These are phyloP conservation scores for Parauchenoglanis punctatus DNA, from an alignment of 2,797 vertebrate species.

Conservation along the genomic window DNA sequence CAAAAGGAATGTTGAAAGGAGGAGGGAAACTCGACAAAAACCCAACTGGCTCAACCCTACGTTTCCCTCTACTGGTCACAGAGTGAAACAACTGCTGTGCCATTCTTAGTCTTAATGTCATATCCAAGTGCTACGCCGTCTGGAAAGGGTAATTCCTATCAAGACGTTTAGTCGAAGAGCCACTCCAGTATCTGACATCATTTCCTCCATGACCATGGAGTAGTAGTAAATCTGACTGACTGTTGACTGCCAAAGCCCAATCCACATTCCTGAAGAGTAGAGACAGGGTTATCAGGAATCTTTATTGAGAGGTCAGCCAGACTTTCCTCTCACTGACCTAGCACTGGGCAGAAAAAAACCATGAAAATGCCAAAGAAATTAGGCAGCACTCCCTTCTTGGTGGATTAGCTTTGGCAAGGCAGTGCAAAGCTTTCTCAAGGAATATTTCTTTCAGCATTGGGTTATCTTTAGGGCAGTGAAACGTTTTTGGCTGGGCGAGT, in stretches of 20 bases:
- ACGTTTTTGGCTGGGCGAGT: neutral
- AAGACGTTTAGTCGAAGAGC: neutral
- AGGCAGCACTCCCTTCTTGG: constrained; percentile 22
- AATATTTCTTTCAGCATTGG: constrained; percentile 23
- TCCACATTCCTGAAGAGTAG: constrained; percentile 48
- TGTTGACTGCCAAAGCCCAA: constrained; percentile 40
- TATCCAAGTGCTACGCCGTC: neutral
- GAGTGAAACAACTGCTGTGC: neutral
- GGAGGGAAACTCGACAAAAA: constrained; percentile 41
- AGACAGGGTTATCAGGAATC: constrained; percentile 49
- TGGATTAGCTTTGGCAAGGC: constrained; percentile 21
- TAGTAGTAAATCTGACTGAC: constrained; percentile 49
- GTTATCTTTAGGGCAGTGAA: constrained; percentile 6
- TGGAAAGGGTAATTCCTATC: constrained; percentile 8
- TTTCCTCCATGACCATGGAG: constrained; percentile 37
- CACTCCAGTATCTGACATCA: constrained; percentile 41
- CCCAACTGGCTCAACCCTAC: constrained; percentile 64
- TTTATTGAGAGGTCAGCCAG: constrained; percentile 53
- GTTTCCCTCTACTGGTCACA: constrained; percentile 79
- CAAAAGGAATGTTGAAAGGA: constrained; percentile 63
- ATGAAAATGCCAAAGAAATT: constrained; percentile 40
- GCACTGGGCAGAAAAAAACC: constrained; percentile 18
- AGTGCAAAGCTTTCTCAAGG: constrained; percentile 19
- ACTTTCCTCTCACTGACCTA: constrained; percentile 37
- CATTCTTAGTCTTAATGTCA: neutral